Evolutionary conservation across 2,888 invertebrate genomes (phyloP).

Genomic region (Lasioglossum oenotherae): DNA sequence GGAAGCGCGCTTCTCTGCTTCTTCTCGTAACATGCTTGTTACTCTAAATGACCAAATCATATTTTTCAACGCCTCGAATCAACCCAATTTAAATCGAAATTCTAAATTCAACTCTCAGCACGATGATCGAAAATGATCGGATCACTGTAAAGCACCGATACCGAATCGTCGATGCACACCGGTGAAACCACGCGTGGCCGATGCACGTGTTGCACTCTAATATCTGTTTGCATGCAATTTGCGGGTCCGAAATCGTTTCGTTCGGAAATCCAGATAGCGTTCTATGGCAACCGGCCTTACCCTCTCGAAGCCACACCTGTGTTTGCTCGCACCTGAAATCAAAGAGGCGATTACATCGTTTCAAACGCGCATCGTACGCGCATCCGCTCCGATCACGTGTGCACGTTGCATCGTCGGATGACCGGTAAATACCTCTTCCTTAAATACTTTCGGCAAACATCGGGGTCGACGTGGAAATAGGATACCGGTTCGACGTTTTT

Average conservation of each 20-base stretch:
- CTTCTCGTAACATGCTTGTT: background rate
- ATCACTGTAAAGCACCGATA: background rate
- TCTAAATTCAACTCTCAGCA: too few relatives aligned
- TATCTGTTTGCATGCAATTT: constrained; percentile 25
- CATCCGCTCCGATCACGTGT: constrained; percentile 50
- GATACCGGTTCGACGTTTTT: background rate
- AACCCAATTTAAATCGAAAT: too few relatives aligned
- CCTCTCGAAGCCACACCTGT: constrained; percentile 78
- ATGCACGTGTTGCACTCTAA: background rate
- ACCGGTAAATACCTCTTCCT: constrained; percentile 23
- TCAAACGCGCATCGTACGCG: constrained; percentile 38
- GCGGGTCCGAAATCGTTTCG: constrained; percentile 19
- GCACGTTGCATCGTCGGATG: constrained; percentile 13
- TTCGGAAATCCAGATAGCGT: constrained; percentile 19
- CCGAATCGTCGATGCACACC: background rate
- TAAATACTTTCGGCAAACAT: constrained; percentile 55
- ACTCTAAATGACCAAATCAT: too few relatives aligned
- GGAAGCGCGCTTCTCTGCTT: constrained; percentile 5
- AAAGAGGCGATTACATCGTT: constrained; percentile 68
- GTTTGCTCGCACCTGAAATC: constrained; percentile 83
- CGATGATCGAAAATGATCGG: background rate
- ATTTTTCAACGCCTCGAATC: too few relatives aligned
- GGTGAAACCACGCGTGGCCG: background rate
- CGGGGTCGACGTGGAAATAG: background rate
- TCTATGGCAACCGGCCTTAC: constrained; percentile 17